Base-by-base conservation (phyloP, 2,797 vertebrate species). In the Myotis planiceps region DNA sequence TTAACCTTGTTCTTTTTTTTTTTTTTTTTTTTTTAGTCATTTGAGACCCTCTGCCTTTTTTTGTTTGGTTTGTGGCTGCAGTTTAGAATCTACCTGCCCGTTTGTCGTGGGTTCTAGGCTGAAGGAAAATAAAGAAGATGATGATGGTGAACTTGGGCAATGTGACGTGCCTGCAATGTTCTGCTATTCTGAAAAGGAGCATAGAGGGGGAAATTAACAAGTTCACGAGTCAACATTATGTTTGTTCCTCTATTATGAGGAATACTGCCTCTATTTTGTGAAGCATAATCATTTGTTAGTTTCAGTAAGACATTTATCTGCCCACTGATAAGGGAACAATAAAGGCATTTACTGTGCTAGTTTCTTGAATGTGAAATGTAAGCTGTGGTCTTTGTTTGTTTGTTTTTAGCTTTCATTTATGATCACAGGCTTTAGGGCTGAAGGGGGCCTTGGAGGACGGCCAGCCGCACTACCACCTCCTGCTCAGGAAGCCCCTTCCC, bases 311-410 rank as follows among this genome's bases (percentile, higher is more conserved):
- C 58, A 80, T 88, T 72, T 90, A 71, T 53, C 63, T 90, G 74
- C 88, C 68, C 60, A 88, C 93, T 72, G 84, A 88, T 95, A 96
- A 94, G 74, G 78, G 86, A 85, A 95, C 69, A 71, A 47, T 60
- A 86, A 83, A 76, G 89, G 68, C 83, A 74, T 94, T 95, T 89
- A 83, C 71, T 92, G 51, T 75, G 75, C 58, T 88, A 3, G 47
- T 80, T 37, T 78, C 75, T 76, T 79, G 82, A 87, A 79, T 83
- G 58, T 86, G 83, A 88, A 51, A 45, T 23, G 37, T 66, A 82
- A 93, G 74, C 89, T 85, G 6, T 85, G 19, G 37, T 71, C 74
- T 83, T 85, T 94, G 42, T 85, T 82, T 87, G 68, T 81, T 92
- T 94, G 72, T 60, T 82, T 92, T 91, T 71, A 45, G 58, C 68